Conservation (phyloP, 2,888 invertebrate species). For the Panopea generosa region DNA sequence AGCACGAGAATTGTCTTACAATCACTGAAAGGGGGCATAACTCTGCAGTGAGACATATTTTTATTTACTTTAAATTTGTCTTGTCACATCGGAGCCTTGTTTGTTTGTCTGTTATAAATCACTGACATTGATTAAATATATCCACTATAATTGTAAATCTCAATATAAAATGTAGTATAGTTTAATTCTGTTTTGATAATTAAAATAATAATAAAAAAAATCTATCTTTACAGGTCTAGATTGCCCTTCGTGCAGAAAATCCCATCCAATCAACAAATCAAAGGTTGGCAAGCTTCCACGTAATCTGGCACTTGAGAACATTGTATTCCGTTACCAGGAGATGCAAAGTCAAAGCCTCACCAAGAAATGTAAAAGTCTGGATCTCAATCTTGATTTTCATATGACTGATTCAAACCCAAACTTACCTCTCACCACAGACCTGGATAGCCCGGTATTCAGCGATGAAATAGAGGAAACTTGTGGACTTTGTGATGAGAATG, state of each 20-base stretch:
- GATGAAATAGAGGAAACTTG: constrained; percentile 65
- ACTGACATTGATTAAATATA: too few relatives aligned
- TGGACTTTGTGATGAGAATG: constrained; percentile 76
- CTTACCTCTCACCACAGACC: constrained; percentile 17
- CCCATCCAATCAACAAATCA: constrained; percentile 68
- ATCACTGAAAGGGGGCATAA: too few relatives aligned
- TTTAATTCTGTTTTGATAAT: too few relatives aligned
- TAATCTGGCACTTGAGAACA: constrained; percentile 82
- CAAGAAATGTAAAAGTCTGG: constrained; percentile 66
- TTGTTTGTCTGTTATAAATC: too few relatives aligned
- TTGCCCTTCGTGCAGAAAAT: constrained; percentile 81
- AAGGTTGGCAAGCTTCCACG: constrained; percentile 75
- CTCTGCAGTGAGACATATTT: too few relatives aligned
- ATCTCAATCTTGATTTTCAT: constrained; percentile 58
- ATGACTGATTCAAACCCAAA: constrained; percentile 25
- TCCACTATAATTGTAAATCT: too few relatives aligned
- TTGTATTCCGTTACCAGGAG: constrained; percentile 82
- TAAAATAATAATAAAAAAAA: too few relatives aligned
- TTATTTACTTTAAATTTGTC: too few relatives aligned
- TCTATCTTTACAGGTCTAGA: constrained; percentile 70
- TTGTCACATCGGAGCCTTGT: too few relatives aligned
- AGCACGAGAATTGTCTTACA: too few relatives aligned
- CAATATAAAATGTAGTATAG: too few relatives aligned
- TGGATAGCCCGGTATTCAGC: constrained; percentile 39
- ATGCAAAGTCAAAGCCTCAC: constrained; percentile 77